Evolutionary conservation across 2,113 vertebrate genomes (phyloP), one percentile per base, ranked within the genome.

Genomic region (Sciurus niger): DNA sequence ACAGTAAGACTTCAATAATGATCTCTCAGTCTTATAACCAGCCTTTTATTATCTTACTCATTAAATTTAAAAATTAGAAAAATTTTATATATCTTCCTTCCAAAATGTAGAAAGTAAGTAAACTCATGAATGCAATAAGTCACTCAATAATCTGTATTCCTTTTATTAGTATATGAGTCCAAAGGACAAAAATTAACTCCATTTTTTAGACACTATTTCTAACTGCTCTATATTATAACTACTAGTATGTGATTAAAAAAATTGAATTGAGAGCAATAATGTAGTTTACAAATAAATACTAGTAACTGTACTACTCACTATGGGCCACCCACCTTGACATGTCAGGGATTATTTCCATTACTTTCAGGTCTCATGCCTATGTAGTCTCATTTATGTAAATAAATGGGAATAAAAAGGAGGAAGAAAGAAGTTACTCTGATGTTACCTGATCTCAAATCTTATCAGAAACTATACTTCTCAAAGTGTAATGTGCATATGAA

Each of bases 61-160:
- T 72, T 82, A 72, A 70, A 63, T 10, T 74, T 67, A 92, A 88
- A 93, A 79, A 90, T 48, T 68, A 46, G 85, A 18, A 58, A 83
- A 40, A 51, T 78, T 88, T 37, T 86, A 55, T 37, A 73, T 65
- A 74, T 8, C 32, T 96, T 90, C 46, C 90, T 97, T 46, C n/a
- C 74, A 94, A 90, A 90, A 98, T 82, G 28, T 63, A 16, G 46
- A 95, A 95, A 78, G 82, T 89, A 82, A 88, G 13, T 76, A 85
- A 68, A 25, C 68, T 85, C 40, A 10, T 74, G 8, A 74, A 48
- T 65, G 32, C 60, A 58, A 93, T 70, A 43, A 85, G 84, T 84
- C 96, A 94, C 72, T 92, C 46, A 89, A 88, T 79, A 82, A 93
- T 92, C 25, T 17, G 4, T 30, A n/a, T 63, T 90, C 22, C 28